Evolutionary conservation across 2,888 invertebrate genomes (phyloP), one percentile per base, ranked within the genome.

Genomic region (Netelia melanura): DNA sequence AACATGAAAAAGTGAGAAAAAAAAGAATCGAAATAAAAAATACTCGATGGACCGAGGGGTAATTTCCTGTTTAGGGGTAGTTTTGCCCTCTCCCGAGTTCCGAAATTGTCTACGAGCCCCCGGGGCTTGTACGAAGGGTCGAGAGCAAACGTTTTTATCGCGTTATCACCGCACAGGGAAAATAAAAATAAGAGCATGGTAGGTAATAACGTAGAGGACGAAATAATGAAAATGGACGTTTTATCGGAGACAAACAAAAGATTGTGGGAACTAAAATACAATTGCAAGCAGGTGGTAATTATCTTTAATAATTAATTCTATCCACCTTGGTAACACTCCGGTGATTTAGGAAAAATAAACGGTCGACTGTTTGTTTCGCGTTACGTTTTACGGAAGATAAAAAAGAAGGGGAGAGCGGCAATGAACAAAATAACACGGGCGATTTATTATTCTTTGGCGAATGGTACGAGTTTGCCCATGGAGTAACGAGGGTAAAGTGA

Each of bases 371-470:
- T 3, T 1, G 64, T 17, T n/a, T 11, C 9, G 21, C 25, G 52
- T 21, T 30, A 30, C 30, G 30, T 30, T 30, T 30, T 30, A 5
- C 30, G 6, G n/a, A 6, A 30, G 54, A 64, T 48, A 30, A 77
- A 21, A 67, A 44, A 44, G 30, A 67, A 71, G 30, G 30, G 58
- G n/a, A 17, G 30, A 82, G 9, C 30, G 38, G 30, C 30, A 5
- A 30, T 30, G 30, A 30, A 30, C 23, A 62, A 54, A 25, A 21
- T n/a, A 23, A 48, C n/a, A 43, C 3, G 8, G 9, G 38, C 54
- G 68, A 75, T 82, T 82, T 79, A 79, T 82, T 76, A 85, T 79
- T 85, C 75, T 72, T 76, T 25, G 77, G 70, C 43, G 67, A 30
- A 52, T 58, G 74, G 56, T 23, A 10, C 54, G 54, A 65, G 43